Base-by-base conservation (phyloP, 2,797 vertebrate species). In the Hippoglossus hippoglossus region DNA sequence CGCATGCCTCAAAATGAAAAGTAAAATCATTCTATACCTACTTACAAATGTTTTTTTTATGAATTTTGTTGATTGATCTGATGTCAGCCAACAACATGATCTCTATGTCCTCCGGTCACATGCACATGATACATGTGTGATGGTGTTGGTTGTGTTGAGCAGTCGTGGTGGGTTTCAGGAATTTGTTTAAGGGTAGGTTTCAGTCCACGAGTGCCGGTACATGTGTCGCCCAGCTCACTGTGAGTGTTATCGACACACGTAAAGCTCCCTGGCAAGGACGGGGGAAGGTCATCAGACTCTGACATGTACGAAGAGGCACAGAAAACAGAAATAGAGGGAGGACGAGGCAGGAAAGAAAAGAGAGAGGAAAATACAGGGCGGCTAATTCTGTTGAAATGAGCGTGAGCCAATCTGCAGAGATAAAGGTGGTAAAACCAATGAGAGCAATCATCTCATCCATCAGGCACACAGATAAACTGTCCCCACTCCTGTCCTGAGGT, bases 391-490 rank as follows among this genome's bases (percentile, higher is more conserved):
- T 22, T 21, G 21, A 11, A 51, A 51, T 51, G 49, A 51, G 21
- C 21, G 22, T 31, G 52, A 71, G 39, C 41, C 41, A 56, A 59
- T 18, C 47, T 26, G 18, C 12, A 19, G 34, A n/a, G 21, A 63
- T 67, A 6, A 9, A 49, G 62, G 46, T 36, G 63, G 41, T 67
- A 28, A 71, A 65, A 39, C 46, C 13, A 49, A 9, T 39, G 36
- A 64, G 61, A 66, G 11, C 59, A 67, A 59, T 44, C 66, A 26
- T 84, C 46, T 58, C 67, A 56, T 72, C 65, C 63, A 71, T 36
- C 36, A 61, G n/a, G 39, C 49, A 66, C 41, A 72, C 55, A 63
- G 67, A 87, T 80, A 77, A 82, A 77, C 61, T 50, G 61, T 73
- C 47, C 76, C 73, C 53, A 67, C 41, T 57, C 36, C n/a, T 72